phyloP scores from a whole-genome alignment of 2,113 vertebrate genomes.

The Bucco capensis region DNA sequence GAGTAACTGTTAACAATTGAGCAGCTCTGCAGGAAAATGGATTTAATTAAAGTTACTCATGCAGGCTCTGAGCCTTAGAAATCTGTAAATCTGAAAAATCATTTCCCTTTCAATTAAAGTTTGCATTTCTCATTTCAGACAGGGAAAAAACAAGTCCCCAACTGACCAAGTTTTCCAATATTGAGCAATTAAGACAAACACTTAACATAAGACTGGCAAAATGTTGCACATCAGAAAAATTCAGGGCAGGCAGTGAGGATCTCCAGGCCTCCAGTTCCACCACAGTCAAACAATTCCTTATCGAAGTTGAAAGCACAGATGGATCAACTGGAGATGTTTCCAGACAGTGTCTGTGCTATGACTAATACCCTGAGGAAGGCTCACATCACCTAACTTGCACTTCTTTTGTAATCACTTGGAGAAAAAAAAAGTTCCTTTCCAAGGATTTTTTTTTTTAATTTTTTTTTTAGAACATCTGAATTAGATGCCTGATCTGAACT shows the following conservation, averaged over 20 bases:
- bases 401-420: background rate
- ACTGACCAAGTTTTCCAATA: background rate
- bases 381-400: background rate
- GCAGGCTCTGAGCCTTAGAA: conserved; percentile 19
- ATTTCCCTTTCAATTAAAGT: conserved; percentile 53
- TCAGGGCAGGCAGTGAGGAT: background rate
- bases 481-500: background rate
- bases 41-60: conserved; percentile 65
- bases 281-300: background rate
- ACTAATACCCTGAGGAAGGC: conserved; percentile 6
- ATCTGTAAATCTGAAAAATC: conserved; percentile 51
- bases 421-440: background rate
- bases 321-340: background rate
- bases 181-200: background rate
- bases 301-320: background rate
- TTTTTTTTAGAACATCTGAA: background rate
- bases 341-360: background rate
- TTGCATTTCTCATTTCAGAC: conserved; percentile 31
- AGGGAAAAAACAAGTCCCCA: conserved; percentile 27
- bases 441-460: no score
- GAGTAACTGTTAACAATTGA: conserved; percentile 39
- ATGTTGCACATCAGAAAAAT: no score
- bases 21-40: conserved; percentile 12
- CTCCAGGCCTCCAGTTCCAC: background rate
- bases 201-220: no score